phyloP scores from a whole-genome alignment of 2,888 invertebrate species.

The Spatulosminthurus flaviceps region DNA sequence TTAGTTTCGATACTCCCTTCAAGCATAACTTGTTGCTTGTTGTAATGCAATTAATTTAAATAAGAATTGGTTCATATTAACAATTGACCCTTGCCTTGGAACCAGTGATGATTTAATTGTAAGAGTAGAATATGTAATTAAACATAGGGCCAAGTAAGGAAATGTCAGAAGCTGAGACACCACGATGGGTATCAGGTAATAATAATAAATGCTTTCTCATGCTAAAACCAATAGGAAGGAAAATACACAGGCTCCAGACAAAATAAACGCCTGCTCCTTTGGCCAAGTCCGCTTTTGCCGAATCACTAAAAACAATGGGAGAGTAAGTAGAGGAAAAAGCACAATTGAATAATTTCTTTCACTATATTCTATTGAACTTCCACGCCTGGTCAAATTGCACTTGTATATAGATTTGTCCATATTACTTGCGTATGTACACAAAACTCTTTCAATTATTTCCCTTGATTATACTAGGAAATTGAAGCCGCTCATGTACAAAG shows the following conservation, averaged over 20 bases:
- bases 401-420: no score
- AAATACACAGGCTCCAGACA: background rate
- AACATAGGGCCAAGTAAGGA: background rate
- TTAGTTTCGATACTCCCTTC: background rate
- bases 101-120: constrained; percentile 8
- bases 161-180: background rate
- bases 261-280: background rate
- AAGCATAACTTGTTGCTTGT: no score
- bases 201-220: constrained; percentile 7
- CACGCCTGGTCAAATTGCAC: no score
- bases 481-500: no score
- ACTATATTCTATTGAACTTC: no score
- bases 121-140: background rate
- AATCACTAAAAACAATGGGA: constrained; percentile 43
- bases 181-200: background rate
- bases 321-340: constrained; percentile 12
- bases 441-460: no score
- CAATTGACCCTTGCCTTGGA: background rate
- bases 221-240: background rate
- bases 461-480: no score
- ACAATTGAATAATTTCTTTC: background rate
- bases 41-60: constrained; percentile 7
- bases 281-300: constrained; percentile 7
- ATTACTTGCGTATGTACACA: no score
- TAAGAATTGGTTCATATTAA: constrained; percentile 5